These are phyloP conservation scores for Dasypolia templi DNA, from an alignment of 2,888 invertebrate species.

Conservation along the genomic window DNA sequence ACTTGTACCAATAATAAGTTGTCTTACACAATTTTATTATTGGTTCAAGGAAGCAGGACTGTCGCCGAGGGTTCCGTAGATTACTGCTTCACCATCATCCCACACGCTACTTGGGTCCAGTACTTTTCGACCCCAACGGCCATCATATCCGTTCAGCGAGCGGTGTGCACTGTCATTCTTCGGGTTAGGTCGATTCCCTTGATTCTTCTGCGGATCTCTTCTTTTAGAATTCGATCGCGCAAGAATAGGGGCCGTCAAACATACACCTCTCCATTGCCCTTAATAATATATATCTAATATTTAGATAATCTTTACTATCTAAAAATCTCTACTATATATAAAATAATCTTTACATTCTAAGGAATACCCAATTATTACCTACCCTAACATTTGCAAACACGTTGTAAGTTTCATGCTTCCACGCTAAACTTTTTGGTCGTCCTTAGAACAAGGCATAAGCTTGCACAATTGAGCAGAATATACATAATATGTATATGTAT, in stretches of 20 bases:
- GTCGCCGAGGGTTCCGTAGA: background rate
- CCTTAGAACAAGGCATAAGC: background rate
- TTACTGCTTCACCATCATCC: background rate
- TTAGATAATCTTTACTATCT: no score
- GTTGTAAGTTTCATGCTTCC: background rate
- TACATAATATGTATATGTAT: background rate
- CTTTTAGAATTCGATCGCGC: background rate
- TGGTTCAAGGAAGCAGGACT: background rate
- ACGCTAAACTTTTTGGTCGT: background rate
- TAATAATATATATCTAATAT: no score
- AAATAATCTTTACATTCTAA: background rate
- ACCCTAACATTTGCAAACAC: background rate
- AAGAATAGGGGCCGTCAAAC: background rate
- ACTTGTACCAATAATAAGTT: background rate
- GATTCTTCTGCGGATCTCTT: background rate
- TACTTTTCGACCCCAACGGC: background rate
- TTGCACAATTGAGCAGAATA: background rate
- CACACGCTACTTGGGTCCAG: background rate
- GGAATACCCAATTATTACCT: background rate
- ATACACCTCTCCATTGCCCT: background rate
- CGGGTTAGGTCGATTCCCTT: background rate
- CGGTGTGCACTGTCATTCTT: background rate
- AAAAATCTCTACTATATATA: no score
- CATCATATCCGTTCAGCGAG: background rate
- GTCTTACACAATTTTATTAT: background rate